Conservation (phyloP, 35 echinoderm and acorn worm species). For the Antedon bifida region DNA sequence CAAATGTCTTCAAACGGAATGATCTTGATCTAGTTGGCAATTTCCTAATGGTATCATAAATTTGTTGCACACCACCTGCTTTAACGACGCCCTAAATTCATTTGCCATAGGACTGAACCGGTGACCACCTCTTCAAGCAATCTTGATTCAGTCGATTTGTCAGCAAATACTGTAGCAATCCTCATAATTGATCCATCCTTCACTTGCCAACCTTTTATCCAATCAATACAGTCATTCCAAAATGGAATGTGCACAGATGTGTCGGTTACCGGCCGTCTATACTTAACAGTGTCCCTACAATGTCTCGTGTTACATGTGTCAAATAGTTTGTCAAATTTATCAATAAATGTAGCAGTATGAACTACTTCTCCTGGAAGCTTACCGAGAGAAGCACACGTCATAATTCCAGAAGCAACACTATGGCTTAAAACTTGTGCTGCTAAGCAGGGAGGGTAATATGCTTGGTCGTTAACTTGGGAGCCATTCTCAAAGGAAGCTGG, state of each 20-base stretch:
- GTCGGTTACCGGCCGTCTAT: background rate
- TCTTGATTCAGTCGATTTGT: constrained; percentile 14
- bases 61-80: constrained; percentile 7
- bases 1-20: background rate
- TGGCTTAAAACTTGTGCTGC: constrained; percentile 1
- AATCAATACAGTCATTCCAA: background rate
- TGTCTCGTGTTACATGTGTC: background rate
- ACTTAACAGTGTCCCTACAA: background rate
- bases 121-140: background rate
- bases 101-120: background rate
- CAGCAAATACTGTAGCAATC: background rate
- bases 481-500: background rate
- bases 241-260: background rate
- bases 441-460: background rate
- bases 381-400: background rate
- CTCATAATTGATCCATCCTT: background rate
- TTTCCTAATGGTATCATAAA: background rate
- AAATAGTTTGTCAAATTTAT: constrained; percentile 5
- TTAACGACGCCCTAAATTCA: background rate
- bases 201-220: background rate
- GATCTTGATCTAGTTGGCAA: background rate
- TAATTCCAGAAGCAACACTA: constrained; percentile 3
- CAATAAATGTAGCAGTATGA: background rate
- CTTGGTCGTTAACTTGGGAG: background rate
- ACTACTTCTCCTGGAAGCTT: background rate